phyloP scores from a whole-genome alignment of 2,113 vertebrate genomes.

The Saiga tatarica region DNA sequence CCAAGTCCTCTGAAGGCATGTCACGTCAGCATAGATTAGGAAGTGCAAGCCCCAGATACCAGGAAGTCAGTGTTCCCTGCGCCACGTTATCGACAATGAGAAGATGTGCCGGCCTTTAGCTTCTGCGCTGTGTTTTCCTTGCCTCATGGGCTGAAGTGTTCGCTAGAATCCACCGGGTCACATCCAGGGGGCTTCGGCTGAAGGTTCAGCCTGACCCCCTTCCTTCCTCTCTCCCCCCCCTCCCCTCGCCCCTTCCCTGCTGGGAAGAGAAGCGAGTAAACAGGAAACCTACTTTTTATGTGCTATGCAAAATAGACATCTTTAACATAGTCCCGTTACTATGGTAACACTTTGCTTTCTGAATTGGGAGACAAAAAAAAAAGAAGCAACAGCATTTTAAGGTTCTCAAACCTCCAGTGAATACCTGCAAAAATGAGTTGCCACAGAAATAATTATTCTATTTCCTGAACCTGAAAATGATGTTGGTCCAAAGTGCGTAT shows the following conservation, averaged over 20 bases:
- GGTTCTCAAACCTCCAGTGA: conserved; percentile 83
- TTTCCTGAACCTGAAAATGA: conserved; percentile 85
- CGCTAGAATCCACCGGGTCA: conserved; percentile 76
- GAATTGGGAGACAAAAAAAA: conserved; percentile 83
- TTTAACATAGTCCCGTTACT: conserved; percentile 88
- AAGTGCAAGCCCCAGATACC: conserved; percentile 71
- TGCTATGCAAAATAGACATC: conserved; percentile 89
- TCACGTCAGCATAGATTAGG: conserved; percentile 73
- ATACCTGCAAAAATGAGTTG: conserved; percentile 79
- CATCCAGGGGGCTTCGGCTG: conserved; percentile 45
- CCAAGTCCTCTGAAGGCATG: conserved; percentile 78
- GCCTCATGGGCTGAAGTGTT: conserved; percentile 81
- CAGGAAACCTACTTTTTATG: conserved; percentile 82
- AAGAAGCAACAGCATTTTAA: conserved; percentile 85
- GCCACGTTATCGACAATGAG: conserved; percentile 62
- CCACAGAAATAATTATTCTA: conserved; percentile 77
- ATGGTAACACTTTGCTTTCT: conserved; percentile 90
- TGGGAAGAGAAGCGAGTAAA: conserved; percentile 72
- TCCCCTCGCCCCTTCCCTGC: background rate
- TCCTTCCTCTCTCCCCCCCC: background rate
- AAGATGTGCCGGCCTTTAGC: conserved; percentile 73
- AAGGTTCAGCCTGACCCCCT: conserved; percentile 72
- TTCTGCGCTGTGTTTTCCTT: conserved; percentile 78
- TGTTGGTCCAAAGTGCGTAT: conserved; percentile 87
- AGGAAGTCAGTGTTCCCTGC: conserved; percentile 65